Conservation (phyloP, 2,113 vertebrate genomes). For the Trichomycterus rosablanca region DNA sequence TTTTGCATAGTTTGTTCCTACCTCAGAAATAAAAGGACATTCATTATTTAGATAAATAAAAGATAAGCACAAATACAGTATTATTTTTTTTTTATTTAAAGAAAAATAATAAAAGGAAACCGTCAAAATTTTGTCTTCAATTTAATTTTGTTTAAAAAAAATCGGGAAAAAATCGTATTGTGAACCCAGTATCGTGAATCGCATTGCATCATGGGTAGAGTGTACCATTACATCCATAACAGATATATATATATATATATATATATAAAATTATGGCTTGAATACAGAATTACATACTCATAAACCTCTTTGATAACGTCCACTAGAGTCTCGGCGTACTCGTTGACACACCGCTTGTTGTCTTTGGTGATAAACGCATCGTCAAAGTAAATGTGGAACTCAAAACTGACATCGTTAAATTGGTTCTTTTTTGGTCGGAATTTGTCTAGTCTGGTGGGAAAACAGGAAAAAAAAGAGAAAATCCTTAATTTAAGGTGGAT, state of each 20-base stretch:
- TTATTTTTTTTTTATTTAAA: too few relatives aligned
- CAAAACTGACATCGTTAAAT: conserved; percentile 22
- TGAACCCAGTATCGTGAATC: too few relatives aligned
- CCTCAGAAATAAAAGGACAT: too few relatives aligned
- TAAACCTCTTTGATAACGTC: conserved; percentile 39
- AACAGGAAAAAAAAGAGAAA: not conserved
- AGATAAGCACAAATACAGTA: too few relatives aligned
- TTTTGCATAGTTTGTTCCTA: too few relatives aligned
- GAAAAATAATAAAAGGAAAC: too few relatives aligned
- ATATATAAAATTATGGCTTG: not conserved
- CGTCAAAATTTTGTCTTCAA: too few relatives aligned
- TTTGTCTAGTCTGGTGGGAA: conserved; percentile 56
- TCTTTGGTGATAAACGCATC: conserved; percentile 34
- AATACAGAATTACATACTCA: conserved; percentile 6
- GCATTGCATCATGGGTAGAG: too few relatives aligned
- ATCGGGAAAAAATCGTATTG: too few relatives aligned
- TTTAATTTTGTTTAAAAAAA: too few relatives aligned
- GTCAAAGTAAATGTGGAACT: conserved; percentile 39
- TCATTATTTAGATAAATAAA: too few relatives aligned
- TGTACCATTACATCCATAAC: too few relatives aligned
- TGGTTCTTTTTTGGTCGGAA: conserved; percentile 50
- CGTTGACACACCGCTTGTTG: conserved; percentile 25
- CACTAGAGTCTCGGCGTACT: conserved; percentile 35
- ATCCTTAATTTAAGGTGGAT: not conserved
- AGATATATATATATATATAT: not conserved